These are phyloP conservation scores for Sipha maydis DNA, from an alignment of 2,888 invertebrate species.

Conservation along the genomic window DNA sequence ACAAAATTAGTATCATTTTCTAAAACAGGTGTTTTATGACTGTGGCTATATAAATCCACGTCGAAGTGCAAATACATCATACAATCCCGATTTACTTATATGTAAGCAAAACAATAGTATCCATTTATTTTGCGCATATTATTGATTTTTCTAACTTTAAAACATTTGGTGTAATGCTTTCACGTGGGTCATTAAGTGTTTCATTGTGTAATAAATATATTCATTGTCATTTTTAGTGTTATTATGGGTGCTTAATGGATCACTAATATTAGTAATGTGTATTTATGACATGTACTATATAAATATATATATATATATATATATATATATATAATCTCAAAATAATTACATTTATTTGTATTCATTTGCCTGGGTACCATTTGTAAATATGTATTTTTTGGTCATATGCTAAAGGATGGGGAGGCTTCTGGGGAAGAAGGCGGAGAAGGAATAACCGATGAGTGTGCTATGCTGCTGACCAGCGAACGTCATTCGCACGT, in stretches of 20 bases:
- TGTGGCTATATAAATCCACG: constrained; percentile 55
- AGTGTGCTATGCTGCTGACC: constrained; percentile 76
- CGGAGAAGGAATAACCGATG: constrained; percentile 76
- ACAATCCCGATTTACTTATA: constrained; percentile 56
- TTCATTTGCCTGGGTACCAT: constrained; percentile 43
- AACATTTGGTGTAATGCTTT: constrained; percentile 58
- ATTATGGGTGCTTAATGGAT: constrained; percentile 41
- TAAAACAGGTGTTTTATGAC: constrained; percentile 58
- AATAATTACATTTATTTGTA: constrained; percentile 21
- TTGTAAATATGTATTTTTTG: constrained; percentile 61
- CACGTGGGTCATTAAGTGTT: constrained; percentile 39
- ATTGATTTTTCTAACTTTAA: constrained; percentile 26
- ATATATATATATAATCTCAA: constrained; percentile 8
- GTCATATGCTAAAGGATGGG: constrained; percentile 67
- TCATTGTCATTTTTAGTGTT: constrained; percentile 49
- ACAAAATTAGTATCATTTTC: constrained; percentile 58
- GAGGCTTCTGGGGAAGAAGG: constrained; percentile 69
- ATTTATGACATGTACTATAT: constrained; percentile 19
- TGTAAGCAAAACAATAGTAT: constrained; percentile 58
- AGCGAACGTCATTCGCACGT: constrained; percentile 64
- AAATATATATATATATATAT: neutral
- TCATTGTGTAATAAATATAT: constrained; percentile 53
- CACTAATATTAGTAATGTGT: constrained; percentile 50
- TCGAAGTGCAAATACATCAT: constrained; percentile 35
- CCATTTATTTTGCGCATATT: constrained; percentile 35